Base-by-base conservation (phyloP, 2,888 invertebrate genomes). In the Cetonia aurata region DNA sequence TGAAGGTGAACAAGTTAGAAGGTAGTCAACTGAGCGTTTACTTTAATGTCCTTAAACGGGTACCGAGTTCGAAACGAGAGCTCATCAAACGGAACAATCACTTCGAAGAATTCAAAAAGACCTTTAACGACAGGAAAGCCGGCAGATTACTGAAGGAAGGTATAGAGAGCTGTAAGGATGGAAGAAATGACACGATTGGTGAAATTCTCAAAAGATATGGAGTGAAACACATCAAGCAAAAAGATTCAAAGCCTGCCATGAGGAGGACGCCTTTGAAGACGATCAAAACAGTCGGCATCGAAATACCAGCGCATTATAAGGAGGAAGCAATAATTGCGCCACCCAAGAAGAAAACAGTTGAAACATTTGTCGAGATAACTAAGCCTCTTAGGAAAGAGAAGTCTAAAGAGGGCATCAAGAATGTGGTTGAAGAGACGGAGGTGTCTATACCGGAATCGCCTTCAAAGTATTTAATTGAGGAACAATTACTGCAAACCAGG, bases 1-100 rank as follows among this genome's bases (percentile, higher is more conserved):
- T 78, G 12, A 71, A 62, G 12, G 75, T 78, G n/a, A 75, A 74
- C 41, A 68, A 72, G 46, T 68, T 77, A 56, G 56, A 68, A 33
- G 33, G 60, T 9, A 55, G 53, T 25, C 71, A 73, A 12, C 48
- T 72, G 37, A 68, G 67, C 2, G 41, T 65, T 10, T 60, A 69
- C 19, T 71, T 69, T 46, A 62, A 65, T 17, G 67, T 19, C 6
- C 41, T 69, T 1, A 62, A 42, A 56, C 9, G 15, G 10, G 13
- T 12, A 19, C 12, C 33, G 12, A 70, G 42, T 53, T 56, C 59
- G 8, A 62, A 68, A 25, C 65, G 71, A 19, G 77, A 77, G 50
- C 13, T 72, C 4, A 19, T 66, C 10, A 60, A 71, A 9, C 48
- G 71, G n/a, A 73, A 71, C 6, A 67, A 71, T 6, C 76, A 77